Evolutionary conservation across 1,140 invertebrate species (phyloP), one percentile per base, ranked within the genome.

Genomic region (Ceratina australensis): DNA sequence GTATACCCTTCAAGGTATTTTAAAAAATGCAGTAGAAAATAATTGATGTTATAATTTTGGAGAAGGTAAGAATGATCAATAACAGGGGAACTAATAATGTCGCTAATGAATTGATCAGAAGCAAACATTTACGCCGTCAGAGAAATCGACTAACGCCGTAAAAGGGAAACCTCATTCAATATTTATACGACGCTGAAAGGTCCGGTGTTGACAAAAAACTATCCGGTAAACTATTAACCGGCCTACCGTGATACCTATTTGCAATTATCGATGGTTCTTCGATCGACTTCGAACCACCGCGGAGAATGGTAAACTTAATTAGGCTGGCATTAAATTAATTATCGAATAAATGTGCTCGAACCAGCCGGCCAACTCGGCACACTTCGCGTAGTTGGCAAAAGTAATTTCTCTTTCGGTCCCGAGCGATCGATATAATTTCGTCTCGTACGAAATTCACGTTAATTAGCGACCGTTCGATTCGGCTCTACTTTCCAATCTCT

Each of bases 281-380:
- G 13, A 42, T 42, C 18, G 16, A 20, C 0, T 42, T 10, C 33
- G 15, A 42, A 13, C 24, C 33, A 42, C 20, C 22, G 16, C 47
- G 28, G 57, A 61, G 66, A 61, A 77, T 52, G 50, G 50, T 33
- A 60, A 61, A 77, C 74, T 71, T 71, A 71, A 77, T 77, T 77
- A 69, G 47, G 28, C 3, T 28, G 20, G 47, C 49, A 77, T 77
- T 77, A 77, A 77, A 77, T 77, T 63, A 77, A 77, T 77, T 71
- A 77, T 59, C 47, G 28, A 54, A 77, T 18, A 71, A 71, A 71
- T 26, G 26, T 18, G 3, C 1, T 18, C 15, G 42, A n/a, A 10
- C 28, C 16, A 1, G 24, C 65, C n/a, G n/a, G n/a, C n/a, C n/a
- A n/a, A 7, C 33, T 7, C 33, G 33, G 16, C 1, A 10, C 26